Evolutionary conservation across 2,797 vertebrate species (phyloP).

Genomic region (Austrolebias charrua): DNA sequence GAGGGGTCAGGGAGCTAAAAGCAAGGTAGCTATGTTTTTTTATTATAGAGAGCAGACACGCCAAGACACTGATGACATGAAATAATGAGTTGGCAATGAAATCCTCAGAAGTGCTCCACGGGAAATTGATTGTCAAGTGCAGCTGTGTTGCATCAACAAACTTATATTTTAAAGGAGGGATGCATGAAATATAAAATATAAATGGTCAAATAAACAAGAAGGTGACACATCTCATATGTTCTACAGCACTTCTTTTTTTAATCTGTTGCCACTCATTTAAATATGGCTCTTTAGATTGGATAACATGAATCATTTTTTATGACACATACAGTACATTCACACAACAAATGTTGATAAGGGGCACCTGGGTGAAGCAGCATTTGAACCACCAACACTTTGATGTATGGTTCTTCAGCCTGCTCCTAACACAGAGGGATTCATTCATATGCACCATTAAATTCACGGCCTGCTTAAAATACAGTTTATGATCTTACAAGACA

Average conservation of each 20-base stretch:
- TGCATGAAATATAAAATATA: conserved; percentile 27
- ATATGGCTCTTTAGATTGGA: too few relatives aligned
- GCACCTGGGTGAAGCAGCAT: not conserved
- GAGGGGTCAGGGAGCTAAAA: conserved; percentile 37
- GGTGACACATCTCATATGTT: not conserved
- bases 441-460: too few relatives aligned
- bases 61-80: conserved; percentile 75
- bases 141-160: conserved; percentile 74
- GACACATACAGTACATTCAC: too few relatives aligned
- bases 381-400: not conserved
- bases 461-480: too few relatives aligned
- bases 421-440: too few relatives aligned
- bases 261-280: not conserved
- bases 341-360: not conserved
- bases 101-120: conserved; percentile 60
- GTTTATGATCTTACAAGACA: too few relatives aligned
- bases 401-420: too few relatives aligned
- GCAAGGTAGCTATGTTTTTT: conserved; percentile 26
- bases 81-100: conserved; percentile 65
- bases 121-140: conserved; percentile 68
- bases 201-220: not conserved
- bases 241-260: not conserved
- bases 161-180: conserved; percentile 47
- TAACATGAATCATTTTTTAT: too few relatives aligned
- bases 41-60: conserved; percentile 56